Percentiles rank a stretch among this genome's conserved stretches.
phyloP scores from a whole-genome alignment of 2,113 vertebrate species.

The Istiophorus platypterus region DNA sequence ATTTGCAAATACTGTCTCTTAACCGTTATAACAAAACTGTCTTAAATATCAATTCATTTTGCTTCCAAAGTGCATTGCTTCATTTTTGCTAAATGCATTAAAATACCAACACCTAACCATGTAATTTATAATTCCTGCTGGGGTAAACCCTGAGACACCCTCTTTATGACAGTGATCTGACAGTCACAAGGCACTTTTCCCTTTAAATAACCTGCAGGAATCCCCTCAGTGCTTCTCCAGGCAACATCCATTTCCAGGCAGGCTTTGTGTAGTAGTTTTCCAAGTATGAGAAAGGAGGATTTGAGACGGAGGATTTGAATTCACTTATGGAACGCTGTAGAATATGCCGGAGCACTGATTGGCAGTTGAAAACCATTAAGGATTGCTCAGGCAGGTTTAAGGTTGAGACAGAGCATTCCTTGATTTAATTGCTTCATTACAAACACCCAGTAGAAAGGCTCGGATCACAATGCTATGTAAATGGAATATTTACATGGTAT shows the following conservation, averaged over 20 bases:
- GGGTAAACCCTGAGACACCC: constrained; percentile 69
- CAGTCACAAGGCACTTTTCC: constrained; percentile 56
- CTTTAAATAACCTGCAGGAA: constrained; percentile 73
- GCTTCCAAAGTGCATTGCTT: constrained; percentile 56
- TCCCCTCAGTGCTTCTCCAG: constrained; percentile 64
- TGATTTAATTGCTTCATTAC: constrained; percentile 75
- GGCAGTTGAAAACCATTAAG: constrained; percentile 78
- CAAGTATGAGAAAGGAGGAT: constrained; percentile 61
- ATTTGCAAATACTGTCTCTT: constrained; percentile 67
- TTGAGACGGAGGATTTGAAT: constrained; percentile 78
- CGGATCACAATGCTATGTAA: constrained; percentile 31
- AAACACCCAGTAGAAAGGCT: constrained; percentile 27
- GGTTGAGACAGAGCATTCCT: constrained; percentile 63
- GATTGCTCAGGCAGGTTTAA: constrained; percentile 69
- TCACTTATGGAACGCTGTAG: constrained; percentile 66
- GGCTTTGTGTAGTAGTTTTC: constrained; percentile 53
- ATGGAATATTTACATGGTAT: constrained; percentile 54
- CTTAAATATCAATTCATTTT: constrained; percentile 70
- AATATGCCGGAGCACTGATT: constrained; percentile 68
- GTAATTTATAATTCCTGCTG: constrained; percentile 67
- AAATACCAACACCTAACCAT: constrained; percentile 45
- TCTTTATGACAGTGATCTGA: constrained; percentile 70
- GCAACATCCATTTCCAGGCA: constrained; percentile 75
- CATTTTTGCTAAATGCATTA: constrained; percentile 61
- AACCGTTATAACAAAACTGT: constrained; percentile 55